A percentile compares a stretch with the other conserved stretches of the same genome.
These are phyloP conservation scores for Arizona elegans DNA, from an alignment of 2,113 vertebrate genomes.

Conservation along the genomic window DNA sequence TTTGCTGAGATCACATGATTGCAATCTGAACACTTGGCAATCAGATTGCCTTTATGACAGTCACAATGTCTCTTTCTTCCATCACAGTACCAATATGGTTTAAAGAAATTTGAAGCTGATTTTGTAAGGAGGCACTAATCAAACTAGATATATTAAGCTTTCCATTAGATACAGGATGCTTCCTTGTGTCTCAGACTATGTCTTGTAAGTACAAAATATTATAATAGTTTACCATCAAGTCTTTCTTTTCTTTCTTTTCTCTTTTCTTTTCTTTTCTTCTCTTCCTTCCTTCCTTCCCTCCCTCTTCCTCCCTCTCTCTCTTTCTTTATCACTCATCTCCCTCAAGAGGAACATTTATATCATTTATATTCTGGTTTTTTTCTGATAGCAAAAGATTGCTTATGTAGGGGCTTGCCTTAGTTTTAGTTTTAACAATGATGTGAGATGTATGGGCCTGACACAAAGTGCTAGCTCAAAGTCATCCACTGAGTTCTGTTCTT, in stretches of 20 bases:
- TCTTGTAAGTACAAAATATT: background rate
- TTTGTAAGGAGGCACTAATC: background rate
- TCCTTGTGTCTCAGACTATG: background rate
- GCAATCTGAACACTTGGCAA: background rate
- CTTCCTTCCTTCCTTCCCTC: background rate
- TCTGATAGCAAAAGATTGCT: background rate
- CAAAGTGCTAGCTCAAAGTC: background rate
- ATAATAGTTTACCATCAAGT: background rate
- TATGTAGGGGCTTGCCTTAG: background rate
- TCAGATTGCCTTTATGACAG: background rate
- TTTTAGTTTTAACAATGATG: background rate
- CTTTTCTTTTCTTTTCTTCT: too few species aligned
- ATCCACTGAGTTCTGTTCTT: background rate
- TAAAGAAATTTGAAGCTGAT: background rate
- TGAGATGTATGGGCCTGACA: background rate
- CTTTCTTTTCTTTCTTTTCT: background rate
- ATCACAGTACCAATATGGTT: background rate
- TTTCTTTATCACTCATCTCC: background rate
- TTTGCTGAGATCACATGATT: background rate
- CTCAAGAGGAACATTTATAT: background rate
- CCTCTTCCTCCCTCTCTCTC: too few species aligned
- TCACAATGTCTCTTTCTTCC: background rate
- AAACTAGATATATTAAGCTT: background rate
- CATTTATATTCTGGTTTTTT: background rate
- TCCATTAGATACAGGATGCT: background rate